These are phyloP conservation scores for Drosophila pruinosa DNA, from an alignment of 1,140 invertebrate genomes.

Conservation along the genomic window DNA sequence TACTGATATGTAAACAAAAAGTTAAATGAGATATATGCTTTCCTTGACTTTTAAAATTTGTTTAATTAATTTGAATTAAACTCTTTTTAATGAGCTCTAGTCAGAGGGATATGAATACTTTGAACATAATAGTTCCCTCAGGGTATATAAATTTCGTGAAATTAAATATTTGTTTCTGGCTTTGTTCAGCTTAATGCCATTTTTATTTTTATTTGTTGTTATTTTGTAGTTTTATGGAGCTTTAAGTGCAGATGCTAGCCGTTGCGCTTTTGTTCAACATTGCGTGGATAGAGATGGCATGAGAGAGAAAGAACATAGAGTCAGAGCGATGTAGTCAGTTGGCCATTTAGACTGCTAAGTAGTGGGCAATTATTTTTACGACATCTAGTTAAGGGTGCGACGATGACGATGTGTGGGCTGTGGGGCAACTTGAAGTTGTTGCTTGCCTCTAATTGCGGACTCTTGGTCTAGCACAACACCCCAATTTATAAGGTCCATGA, in stretches of 20 bases:
- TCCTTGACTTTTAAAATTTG: background rate
- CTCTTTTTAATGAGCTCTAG: background rate
- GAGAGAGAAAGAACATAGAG: background rate
- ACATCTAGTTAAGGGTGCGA: conserved; percentile 72
- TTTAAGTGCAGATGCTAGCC: conserved; percentile 52
- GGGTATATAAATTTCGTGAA: conserved; percentile 15
- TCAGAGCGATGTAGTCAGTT: conserved; percentile 22
- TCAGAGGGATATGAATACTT: background rate
- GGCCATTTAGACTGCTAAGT: conserved; percentile 73
- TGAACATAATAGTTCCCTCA: background rate
- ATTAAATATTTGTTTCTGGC: background rate
- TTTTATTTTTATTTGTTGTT: conserved; percentile 29
- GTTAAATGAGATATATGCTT: background rate
- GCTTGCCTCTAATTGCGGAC: conserved; percentile 66
- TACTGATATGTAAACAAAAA: too few species aligned
- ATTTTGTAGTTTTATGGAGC: conserved; percentile 48
- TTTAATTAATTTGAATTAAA: background rate
- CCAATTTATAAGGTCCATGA: conserved; percentile 36
- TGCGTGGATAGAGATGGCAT: conserved; percentile 20
- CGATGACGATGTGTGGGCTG: conserved; percentile 48
- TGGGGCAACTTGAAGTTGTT: conserved; percentile 64
- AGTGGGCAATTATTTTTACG: conserved; percentile 81
- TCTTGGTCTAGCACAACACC: conserved; percentile 46
- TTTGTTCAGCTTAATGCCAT: conserved; percentile 27
- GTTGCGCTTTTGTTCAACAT: conserved; percentile 28